A percentile compares a stretch with the other conserved stretches of the same genome.
Evolutionary conservation across 2,113 vertebrate species (phyloP).

Genomic region (Anolis sagrei): DNA sequence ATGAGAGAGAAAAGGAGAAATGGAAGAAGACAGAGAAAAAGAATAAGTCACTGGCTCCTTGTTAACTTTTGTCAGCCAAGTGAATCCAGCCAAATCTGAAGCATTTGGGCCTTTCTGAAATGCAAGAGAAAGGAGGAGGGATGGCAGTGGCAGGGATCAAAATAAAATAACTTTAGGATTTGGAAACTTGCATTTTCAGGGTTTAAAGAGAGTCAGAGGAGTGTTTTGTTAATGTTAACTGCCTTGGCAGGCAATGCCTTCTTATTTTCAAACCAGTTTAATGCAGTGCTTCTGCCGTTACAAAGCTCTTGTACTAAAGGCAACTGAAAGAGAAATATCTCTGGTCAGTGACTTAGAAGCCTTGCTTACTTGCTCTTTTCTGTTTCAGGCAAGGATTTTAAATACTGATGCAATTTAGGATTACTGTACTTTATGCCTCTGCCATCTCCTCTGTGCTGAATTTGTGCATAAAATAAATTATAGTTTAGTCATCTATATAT

Average conservation of each 20-base stretch:
- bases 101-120: constrained; percentile 69
- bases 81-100: constrained; percentile 67
- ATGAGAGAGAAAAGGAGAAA: constrained; percentile 8
- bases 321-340: background rate
- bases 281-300: background rate
- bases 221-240: background rate
- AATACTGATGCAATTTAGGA: background rate
- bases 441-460: background rate
- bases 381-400: background rate
- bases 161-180: constrained; percentile 46
- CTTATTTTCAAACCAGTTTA: constrained; percentile 1
- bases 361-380: background rate
- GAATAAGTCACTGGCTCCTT: constrained; percentile 56
- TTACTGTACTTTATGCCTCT: background rate
- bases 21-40: background rate
- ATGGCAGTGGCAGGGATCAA: constrained; percentile 17
- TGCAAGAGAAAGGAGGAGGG: constrained; percentile 36
- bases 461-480: too few species aligned
- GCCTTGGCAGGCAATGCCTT: constrained; percentile 16
- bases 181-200: constrained; percentile 7
- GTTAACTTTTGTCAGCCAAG: constrained; percentile 54
- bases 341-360: background rate
- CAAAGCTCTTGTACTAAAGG: background rate
- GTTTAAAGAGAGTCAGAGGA: background rate
- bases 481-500: too few species aligned